Percentiles rank a stretch among this genome's conserved stretches.
These are phyloP conservation scores for Actinostola sp. DNA, from an alignment of 92 coral and sea anemone species.

Conservation along the genomic window DNA sequence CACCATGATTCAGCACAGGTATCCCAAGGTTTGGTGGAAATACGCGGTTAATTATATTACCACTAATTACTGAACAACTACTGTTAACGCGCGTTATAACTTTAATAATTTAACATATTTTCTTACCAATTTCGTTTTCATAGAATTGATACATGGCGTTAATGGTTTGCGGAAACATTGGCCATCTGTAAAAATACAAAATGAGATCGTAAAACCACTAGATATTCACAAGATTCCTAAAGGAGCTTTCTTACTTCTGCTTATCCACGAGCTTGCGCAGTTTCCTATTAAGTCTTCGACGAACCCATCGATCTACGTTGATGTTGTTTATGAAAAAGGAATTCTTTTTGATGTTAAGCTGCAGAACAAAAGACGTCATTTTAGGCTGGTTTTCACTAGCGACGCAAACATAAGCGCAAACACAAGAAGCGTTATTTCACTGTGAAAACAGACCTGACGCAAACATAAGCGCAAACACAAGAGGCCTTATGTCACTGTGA, in stretches of 20 bases:
- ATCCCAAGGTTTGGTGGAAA: too few species aligned
- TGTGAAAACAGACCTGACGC: too few species aligned
- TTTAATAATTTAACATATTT: neutral
- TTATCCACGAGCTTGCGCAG: conserved; percentile 88
- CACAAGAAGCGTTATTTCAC: too few species aligned
- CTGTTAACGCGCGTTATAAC: too few species aligned
- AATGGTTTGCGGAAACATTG: conserved; percentile 99
- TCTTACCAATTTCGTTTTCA: conserved; percentile 95
- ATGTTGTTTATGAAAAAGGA: conserved; percentile 87
- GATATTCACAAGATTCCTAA: neutral
- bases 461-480: too few species aligned
- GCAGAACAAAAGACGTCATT: too few species aligned
- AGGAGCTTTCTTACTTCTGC: conserved; percentile 81
- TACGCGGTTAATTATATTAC: too few species aligned
- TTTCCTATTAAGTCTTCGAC: conserved; percentile 72
- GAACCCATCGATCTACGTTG: conserved; percentile 97
- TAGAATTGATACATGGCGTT: conserved; percentile 99
- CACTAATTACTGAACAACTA: too few species aligned
- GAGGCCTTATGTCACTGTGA: too few species aligned
- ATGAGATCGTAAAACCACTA: neutral
- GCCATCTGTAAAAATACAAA: conserved; percentile 74
- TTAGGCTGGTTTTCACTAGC: too few species aligned
- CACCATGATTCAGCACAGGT: too few species aligned
- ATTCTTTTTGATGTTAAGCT: conserved; percentile 72
- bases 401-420: too few species aligned